A percentile compares a stretch with the other conserved stretches of the same genome.
phyloP scores from a whole-genome alignment of 2,888 invertebrate genomes.

The Microplitis manilae region DNA sequence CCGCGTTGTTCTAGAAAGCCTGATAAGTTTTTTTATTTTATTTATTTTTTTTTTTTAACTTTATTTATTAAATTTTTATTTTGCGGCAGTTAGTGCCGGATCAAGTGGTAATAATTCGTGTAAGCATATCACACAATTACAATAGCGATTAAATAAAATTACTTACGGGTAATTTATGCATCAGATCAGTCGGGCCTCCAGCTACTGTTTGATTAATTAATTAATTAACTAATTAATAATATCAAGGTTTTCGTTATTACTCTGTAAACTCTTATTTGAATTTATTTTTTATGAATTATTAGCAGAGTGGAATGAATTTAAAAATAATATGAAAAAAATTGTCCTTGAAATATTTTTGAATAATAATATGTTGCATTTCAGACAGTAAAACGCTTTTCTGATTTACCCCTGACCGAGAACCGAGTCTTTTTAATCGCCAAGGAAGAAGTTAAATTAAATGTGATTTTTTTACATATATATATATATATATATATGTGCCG shows the following conservation, averaged over 20 bases:
- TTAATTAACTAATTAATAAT: background rate
- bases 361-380: too few species aligned
- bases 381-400: background rate
- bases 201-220: background rate
- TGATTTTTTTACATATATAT: constrained; percentile 39
- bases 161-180: constrained; percentile 19
- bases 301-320: too few species aligned
- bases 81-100: constrained; percentile 49
- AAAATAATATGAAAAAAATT: too few species aligned
- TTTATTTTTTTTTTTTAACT: constrained; percentile 41
- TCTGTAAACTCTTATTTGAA: too few species aligned
- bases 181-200: background rate
- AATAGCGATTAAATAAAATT: background rate
- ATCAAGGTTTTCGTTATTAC: background rate
- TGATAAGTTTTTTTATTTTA: constrained; percentile 43
- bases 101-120: constrained; percentile 32
- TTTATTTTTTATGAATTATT: too few species aligned
- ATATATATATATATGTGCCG: constrained; percentile 41
- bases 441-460: constrained; percentile 43
- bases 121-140: constrained; percentile 10
- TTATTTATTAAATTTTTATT: constrained; percentile 36
- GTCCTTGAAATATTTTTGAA: too few species aligned
- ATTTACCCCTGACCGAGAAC: constrained; percentile 12
- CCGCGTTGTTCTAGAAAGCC: constrained; percentile 57
- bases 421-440: constrained; percentile 33